A percentile compares a stretch with the other conserved stretches of the same genome.
These are phyloP conservation scores for Megalurothrips usitatus DNA, from an alignment of 2,888 invertebrate species.

Conservation along the genomic window DNA sequence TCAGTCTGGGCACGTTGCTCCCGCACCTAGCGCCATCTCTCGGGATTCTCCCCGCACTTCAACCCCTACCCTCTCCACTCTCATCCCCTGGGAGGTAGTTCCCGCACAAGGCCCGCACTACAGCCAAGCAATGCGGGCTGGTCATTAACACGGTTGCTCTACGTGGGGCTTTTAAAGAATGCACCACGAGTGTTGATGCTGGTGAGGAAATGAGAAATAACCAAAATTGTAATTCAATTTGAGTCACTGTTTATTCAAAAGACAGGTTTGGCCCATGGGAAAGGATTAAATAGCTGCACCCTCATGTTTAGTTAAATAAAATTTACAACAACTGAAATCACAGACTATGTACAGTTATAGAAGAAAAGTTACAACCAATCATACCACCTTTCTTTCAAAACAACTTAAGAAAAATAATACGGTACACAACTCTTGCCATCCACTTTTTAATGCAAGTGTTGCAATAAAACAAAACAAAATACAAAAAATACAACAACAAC, in stretches of 20 bases:
- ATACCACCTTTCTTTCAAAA: not conserved
- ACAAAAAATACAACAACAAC: not conserved
- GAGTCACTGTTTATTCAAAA: conserved; percentile 9
- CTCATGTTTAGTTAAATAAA: not conserved
- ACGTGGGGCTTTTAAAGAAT: too few relatives aligned
- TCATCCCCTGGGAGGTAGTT: too few relatives aligned
- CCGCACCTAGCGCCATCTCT: too few relatives aligned
- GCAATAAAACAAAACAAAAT: not conserved
- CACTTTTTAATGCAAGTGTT: not conserved
- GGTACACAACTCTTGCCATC: not conserved
- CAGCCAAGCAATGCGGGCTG: too few relatives aligned
- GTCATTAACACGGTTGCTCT: too few relatives aligned
- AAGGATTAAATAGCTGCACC: conserved; percentile 2
- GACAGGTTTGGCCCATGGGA: conserved; percentile 9
- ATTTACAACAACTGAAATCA: not conserved
- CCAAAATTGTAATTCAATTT: conserved; percentile 9
- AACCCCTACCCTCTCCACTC: too few relatives aligned
- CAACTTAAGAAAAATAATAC: not conserved
- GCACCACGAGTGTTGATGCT: not conserved
- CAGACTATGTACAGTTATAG: conserved; percentile 21
- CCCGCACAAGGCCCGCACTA: too few relatives aligned
- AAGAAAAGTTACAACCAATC: conserved; percentile 6
- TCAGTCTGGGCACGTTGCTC: too few relatives aligned
- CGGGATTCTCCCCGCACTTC: too few relatives aligned
- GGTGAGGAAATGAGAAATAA: not conserved